Conservation (phyloP, 2,113 vertebrate genomes). For the Erpornis zantholeuca region DNA sequence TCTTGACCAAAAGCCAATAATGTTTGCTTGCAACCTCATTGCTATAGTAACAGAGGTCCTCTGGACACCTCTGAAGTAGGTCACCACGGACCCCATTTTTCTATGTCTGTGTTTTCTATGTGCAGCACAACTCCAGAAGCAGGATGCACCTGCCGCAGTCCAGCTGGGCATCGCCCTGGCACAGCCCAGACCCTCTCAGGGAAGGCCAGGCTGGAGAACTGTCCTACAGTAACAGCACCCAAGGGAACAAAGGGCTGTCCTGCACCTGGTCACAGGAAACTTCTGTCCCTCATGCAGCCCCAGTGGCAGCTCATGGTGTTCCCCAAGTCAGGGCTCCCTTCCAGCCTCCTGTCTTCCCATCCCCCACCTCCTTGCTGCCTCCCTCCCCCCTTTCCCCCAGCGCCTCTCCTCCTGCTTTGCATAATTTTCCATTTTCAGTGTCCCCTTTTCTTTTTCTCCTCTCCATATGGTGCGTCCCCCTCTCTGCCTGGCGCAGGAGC, state of each 20-base stretch:
- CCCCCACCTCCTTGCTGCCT: constrained; percentile 16
- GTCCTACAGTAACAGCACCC: background rate
- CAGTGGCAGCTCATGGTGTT: background rate
- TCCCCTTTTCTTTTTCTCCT: constrained; percentile 65
- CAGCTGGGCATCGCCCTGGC: rapidly evolving
- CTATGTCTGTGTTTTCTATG: no score
- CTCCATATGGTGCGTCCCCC: constrained; percentile 62
- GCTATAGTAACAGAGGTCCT: constrained; percentile 16
- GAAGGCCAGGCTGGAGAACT: background rate
- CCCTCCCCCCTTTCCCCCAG: constrained; percentile 36
- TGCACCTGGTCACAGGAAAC: background rate
- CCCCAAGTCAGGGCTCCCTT: constrained; percentile 27
- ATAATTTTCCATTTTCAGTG: constrained; percentile 71
- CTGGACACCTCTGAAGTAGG: constrained; percentile 32
- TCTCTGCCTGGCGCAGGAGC: constrained; percentile 61
- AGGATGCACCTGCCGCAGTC: background rate
- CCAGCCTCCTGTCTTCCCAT: constrained; percentile 51
- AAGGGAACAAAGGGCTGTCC: background rate
- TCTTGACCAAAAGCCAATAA: background rate
- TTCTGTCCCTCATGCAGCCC: background rate
- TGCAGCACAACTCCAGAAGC: background rate
- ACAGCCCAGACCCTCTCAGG: background rate
- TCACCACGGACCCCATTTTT: rapidly evolving
- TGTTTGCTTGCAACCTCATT: constrained; percentile 4
- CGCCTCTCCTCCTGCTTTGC: constrained; percentile 58